Base-by-base conservation (phyloP, 2,113 vertebrate species). In the rabbit (Oryctolagus cuniculus) region DNA sequence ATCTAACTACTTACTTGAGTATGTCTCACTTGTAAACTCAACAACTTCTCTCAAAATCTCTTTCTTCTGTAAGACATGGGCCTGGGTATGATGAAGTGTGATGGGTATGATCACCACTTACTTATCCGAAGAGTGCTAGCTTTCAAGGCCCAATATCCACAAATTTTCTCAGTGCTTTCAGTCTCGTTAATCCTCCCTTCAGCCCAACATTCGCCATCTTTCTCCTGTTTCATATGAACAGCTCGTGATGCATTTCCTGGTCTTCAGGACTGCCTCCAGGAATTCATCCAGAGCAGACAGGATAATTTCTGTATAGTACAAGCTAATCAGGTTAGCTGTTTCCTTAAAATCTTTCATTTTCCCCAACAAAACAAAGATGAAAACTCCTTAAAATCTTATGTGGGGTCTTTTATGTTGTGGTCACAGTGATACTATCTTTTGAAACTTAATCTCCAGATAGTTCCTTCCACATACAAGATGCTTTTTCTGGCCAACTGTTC, bases 401-500 rank as follows among this genome's bases (percentile, higher is more conserved):
- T 36, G 31, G 58, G 44, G 27, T 77, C 63, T 25, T 17, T 70
- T 29, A 53, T 67, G 36, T 11, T 29, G 66, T 70, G 44, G 29
- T 44, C 21, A 25, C 17, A 4, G 6, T n/a, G 27, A 87, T 63
- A 19, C 1, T 31, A 49, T 34, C 61, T 70, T 90, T 91, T 86
- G 89, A 79, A 83, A 44, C 74, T 78, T 64, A 89, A 78, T 87
- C n/a, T 81, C 58, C 51, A 27, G 22, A 84, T 89, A 77, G 6
- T 86, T 34, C 16, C 51, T 63, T 93, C 74, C 15, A 4, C 19
- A 6, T 24, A 22, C 44, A 10, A 77, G 84, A 58, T 58, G 15
- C 4, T 83, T 19, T 81, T 44, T 44, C 19, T 34, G 49, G 17
- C 21, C 34, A 75, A 22, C 34, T 31, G 5, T 3, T 85, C 12